Conservation (phyloP, 2,888 invertebrate genomes). For the Hyalella azteca region DNA sequence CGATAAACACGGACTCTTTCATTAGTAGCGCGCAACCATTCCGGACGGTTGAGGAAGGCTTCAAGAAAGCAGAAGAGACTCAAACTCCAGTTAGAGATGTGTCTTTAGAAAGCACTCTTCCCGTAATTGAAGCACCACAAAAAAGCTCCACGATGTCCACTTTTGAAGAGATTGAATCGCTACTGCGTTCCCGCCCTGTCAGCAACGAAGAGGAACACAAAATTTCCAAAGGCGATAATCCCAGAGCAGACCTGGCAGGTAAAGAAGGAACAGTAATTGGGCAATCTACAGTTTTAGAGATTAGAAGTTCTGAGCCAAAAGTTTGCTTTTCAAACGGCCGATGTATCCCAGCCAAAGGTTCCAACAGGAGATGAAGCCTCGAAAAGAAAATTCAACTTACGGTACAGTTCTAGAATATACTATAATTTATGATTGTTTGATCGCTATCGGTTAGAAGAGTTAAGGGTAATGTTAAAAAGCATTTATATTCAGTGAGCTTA, state of each 20-base stretch:
- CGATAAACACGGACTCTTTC: background rate
- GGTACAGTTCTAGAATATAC: too few relatives aligned
- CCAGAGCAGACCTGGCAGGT: background rate
- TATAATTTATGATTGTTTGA: too few relatives aligned
- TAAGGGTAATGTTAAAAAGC: too few relatives aligned
- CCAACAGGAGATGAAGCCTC: conserved; percentile 16
- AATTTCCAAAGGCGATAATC: background rate
- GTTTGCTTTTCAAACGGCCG: conserved; percentile 33
- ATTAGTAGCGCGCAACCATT: background rate
- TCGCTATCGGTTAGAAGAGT: too few relatives aligned
- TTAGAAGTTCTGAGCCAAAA: conserved; percentile 12
- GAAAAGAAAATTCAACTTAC: too few relatives aligned
- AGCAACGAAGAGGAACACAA: background rate
- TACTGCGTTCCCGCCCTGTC: background rate
- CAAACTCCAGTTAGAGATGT: background rate
- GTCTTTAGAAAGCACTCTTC: background rate
- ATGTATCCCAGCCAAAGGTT: conserved; percentile 5
- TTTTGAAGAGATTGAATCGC: conserved; percentile 23
- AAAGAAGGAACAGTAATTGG: conserved; percentile 20
- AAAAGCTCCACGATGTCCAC: background rate
- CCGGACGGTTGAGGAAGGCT: conserved; percentile 2
- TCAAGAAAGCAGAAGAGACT: conserved; percentile 21
- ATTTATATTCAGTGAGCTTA: too few relatives aligned
- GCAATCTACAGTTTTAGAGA: conserved; percentile 17
- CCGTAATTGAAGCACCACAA: background rate